Evolutionary conservation across 2,113 vertebrate species (phyloP), one percentile per base, ranked within the genome.

Genomic region (Orcinus orca): DNA sequence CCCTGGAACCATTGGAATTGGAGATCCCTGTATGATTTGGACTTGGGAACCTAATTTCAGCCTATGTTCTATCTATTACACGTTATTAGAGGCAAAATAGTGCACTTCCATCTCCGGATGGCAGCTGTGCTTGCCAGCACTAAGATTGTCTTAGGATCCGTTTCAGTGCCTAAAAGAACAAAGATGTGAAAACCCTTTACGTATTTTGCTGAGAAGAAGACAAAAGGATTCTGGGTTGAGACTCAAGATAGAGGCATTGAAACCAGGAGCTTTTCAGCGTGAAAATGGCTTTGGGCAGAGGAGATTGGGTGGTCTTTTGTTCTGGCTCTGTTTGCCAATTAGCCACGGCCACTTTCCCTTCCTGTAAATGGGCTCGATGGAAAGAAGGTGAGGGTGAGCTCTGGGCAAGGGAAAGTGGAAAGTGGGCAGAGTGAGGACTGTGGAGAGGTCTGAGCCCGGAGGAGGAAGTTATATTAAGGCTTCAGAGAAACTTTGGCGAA

Each of bases 381-480:
- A 71, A 31, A 44, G 67, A 68, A 21, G 84, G 55, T 31, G 36
- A 55, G 29, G 60, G 77, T n/a, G 91, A 65, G 85, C 50, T 67
- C 53, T 62, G 55, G 26, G 29, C 0, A 9, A 18, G 92, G 68
- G 91, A 95, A 97, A 97, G 85, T 89, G 90, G 50, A 31, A 74
- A 81, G 92, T 41, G 65, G 83, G 73, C 82, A 93, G 94, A 83
- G 41, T 21, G 13, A 23, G 63, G 82, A 29, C 76, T 58, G 44
- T 6, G 7, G 83, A 14, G 41, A 71, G 93, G 82, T n/a, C 86
- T 33, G 90, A 79, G 58, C 0, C 0, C 1, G 29, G 81, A 88
- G 74, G 93, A 96, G 96, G 90, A 88, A 89, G 92, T 97, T 93
- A 84, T 23, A 82, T 90, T 93, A 84, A 97, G 90, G 84, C 92